Base-by-base conservation (phyloP, 53 echinoderm and acorn worm genomes). In the Echinarachnius parma region DNA sequence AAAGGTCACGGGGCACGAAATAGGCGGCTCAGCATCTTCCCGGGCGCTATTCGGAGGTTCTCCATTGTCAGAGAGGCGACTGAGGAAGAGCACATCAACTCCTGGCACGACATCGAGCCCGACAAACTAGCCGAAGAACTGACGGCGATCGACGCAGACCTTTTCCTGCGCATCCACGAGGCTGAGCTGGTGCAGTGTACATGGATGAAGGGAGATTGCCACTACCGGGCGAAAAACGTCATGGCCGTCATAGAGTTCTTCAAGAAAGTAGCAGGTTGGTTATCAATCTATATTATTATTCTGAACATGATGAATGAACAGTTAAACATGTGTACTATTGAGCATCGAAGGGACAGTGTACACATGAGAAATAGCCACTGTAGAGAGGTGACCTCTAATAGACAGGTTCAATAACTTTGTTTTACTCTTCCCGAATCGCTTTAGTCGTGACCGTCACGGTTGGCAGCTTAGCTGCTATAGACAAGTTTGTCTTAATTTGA, bases 161-260 rank as follows among this genome's bases (percentile, higher is more conserved):
- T 92, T 33, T 88, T 88, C 30, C 61, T 92, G 18, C 60, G 85
- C 21, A 78, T 92, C 14, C 82, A 85, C 57, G 88, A 88, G 50
- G 81, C 88, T 2, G 92, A 92, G 78, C 48, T 92, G 34, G 81
- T 92, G 20, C 82, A 72, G 48, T 92, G 92, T 47, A 81, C 67
- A 57, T 92, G 92, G 92, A 81, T 84, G 21, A 88, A 78, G 61
- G 66, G 53, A 32, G 88, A 88, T 48, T 69, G 58, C 56, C 78
- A 82, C 34, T 64, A 65, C 62, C 84, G 82, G 2, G 84, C 92
- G 9, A 75, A 81, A 13, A 84, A 92, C 59, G 81, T 85, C 31
- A 59, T 85, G 46, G 59, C 46, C 28, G 64, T 57, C 11, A 85
- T 92, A 21, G 70, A 82, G 31, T 92, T 88, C 62, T 92, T 92